Evolutionary conservation across 2,888 invertebrate species (phyloP), one percentile per base, ranked within the genome.

Genomic region (Neria commutata): DNA sequence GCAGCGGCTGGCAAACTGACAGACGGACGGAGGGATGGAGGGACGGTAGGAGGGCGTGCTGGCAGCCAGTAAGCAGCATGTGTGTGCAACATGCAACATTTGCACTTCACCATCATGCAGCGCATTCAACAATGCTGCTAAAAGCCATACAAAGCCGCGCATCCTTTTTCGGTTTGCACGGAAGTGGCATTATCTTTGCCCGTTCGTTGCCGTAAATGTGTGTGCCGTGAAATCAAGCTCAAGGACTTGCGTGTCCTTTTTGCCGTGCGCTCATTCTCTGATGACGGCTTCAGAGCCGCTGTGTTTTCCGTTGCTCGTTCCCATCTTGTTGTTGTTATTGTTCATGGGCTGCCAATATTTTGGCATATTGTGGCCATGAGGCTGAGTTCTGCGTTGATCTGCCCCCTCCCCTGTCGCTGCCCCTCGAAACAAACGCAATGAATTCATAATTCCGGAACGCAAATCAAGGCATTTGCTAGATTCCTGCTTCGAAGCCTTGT

Each of bases 11-110:
- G 19, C 45, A 45, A 23, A 14, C 19, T 19, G 45, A 3, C 45
- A 45, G 45, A 8, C 45, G 11, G 45, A 23, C 45, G 14, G 17
- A 8, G 21, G 21, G 45, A 5, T 16, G 19, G 45, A 19, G 21
- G 14, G 21, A 8, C 45, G 21, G 45, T 19, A 19, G 17, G 47
- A 10, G 14, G 25, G 47, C 25, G 46, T 14, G 14, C 6, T 10
- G n/a, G 10, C 24, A 19, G 46, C 24, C 10, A 0, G 11, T 5
- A 19, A 46, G 46, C 24, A n/a, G 46, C 46, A 46, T 69, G 70
- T 67, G 69, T 70, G 70, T 62, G 71, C 21, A 21, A 45, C 45
- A 45, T 21, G 11, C 19, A 26, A 42, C 42, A 42, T 42, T 42
- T 17, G 42, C 42, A 42, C 17, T 42, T 42, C 21, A n/a, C 17